phyloP scores from a whole-genome alignment of 2,113 vertebrate species.

The Propithecus coquereli region DNA sequence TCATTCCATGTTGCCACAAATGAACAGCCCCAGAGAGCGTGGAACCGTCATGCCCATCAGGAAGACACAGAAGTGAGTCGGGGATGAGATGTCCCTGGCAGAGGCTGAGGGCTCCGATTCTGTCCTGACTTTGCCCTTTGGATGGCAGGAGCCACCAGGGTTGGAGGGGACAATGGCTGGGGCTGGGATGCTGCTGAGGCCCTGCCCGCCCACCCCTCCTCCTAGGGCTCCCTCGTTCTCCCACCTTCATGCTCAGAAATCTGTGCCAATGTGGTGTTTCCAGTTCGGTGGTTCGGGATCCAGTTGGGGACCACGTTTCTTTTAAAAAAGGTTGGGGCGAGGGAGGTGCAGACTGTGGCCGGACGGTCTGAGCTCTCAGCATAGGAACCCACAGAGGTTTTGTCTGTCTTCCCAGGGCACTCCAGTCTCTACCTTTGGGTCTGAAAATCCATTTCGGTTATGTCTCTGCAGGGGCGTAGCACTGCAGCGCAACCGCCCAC shows the following conservation, averaged over 20 bases:
- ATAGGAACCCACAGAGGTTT: fast-evolving
- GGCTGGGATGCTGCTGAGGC: neutral
- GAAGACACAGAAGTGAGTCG: neutral
- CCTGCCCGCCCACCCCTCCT: fast-evolving
- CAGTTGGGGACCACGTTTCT: fast-evolving
- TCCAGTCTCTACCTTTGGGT: neutral
- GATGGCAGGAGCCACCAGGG: neutral
- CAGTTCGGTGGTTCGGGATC: fast-evolving
- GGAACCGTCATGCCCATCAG: neutral
- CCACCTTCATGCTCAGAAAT: fast-evolving
- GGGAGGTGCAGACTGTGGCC: neutral
- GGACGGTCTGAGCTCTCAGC: neutral
- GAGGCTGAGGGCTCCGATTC: neutral
- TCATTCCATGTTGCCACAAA: neutral
- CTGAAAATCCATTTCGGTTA: neutral
- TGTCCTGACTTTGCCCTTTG: neutral
- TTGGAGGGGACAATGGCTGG: neutral
- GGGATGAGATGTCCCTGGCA: neutral
- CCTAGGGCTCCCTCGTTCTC: fast-evolving
- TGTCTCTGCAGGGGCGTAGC: neutral
- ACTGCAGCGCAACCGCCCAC: fast-evolving
- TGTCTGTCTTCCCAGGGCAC: no score
- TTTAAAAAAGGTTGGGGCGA: neutral
- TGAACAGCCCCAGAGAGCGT: conserved; percentile 38
- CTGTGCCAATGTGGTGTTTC: fast-evolving